These are phyloP conservation scores for Cheilosia grossa DNA, from an alignment of 2,888 invertebrate species.

Conservation along the genomic window DNA sequence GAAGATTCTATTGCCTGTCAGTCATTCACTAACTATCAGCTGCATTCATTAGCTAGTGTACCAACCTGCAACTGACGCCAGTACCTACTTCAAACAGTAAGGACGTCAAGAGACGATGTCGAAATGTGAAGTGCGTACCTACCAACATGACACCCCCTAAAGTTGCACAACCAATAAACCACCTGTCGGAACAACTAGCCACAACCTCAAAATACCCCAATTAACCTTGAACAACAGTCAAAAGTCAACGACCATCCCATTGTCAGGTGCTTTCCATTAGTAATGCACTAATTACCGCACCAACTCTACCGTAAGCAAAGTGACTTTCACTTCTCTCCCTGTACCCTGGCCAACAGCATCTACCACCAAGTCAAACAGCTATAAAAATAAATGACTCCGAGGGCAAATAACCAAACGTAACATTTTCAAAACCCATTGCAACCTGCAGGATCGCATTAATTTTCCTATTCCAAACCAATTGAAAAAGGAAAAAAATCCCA, in stretches of 20 bases:
- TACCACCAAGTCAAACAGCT: conserved; percentile 51
- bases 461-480: conserved; percentile 31
- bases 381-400: conserved; percentile 61
- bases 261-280: conserved; percentile 30
- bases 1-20: no score
- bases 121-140: no score
- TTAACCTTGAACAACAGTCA: conserved; percentile 13
- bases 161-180: no score
- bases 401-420: conserved; percentile 45
- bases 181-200: no score
- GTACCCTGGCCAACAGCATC: not conserved
- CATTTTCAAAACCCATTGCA: conserved; percentile 61
- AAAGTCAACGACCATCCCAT: conserved; percentile 23
- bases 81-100: no score
- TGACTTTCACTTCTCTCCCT: conserved; percentile 39
- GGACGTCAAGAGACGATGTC: no score
- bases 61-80: no score
- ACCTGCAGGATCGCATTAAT: conserved; percentile 61
- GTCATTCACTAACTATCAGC: no score
- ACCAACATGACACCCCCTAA: no score
- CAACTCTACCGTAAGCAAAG: conserved; percentile 9
- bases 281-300: conserved; percentile 30
- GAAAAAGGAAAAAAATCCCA: conserved; percentile 28
- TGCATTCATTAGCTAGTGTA: no score
- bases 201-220: not conserved